These are phyloP conservation scores for Plutomurus gul DNA, from an alignment of 1,140 invertebrate species.

Conservation along the genomic window DNA sequence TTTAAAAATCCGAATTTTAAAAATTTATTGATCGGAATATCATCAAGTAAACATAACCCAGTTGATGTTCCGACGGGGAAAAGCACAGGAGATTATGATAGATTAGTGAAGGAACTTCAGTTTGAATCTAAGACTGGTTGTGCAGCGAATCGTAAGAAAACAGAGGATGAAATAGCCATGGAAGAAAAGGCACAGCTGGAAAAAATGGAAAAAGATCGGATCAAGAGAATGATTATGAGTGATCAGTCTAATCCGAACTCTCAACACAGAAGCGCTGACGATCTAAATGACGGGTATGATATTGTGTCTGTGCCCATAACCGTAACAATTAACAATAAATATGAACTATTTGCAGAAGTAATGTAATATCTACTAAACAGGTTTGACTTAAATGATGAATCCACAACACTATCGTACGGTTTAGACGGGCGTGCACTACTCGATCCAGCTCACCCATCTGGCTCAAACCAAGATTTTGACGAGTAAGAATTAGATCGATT, in stretches of 20 bases:
- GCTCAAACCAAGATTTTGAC: no score
- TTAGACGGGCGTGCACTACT: neutral
- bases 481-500: no score
- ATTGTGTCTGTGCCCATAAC: no score
- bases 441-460: neutral
- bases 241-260: slow-evolving; percentile 54
- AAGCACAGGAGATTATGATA: slow-evolving; percentile 71
- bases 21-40: slow-evolving; percentile 56
- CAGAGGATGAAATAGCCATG: slow-evolving; percentile 77
- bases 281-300: slow-evolving; percentile 74
- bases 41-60: slow-evolving; percentile 63
- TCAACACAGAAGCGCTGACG: slow-evolving; percentile 71
- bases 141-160: slow-evolving; percentile 78
- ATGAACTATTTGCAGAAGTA: no score
- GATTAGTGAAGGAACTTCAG: slow-evolving; percentile 74
- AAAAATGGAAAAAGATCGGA: slow-evolving; percentile 66
- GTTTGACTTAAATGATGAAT: neutral
- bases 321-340: no score
- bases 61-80: neutral
- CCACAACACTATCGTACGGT: neutral
- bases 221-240: neutral
- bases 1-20: slow-evolving; percentile 70
- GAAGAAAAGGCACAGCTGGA: slow-evolving; percentile 75
- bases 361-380: no score
- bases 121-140: slow-evolving; percentile 71